These are phyloP conservation scores for Petrocephalus schoutedeni DNA, from an alignment of 2,797 vertebrate species.

Conservation along the genomic window DNA sequence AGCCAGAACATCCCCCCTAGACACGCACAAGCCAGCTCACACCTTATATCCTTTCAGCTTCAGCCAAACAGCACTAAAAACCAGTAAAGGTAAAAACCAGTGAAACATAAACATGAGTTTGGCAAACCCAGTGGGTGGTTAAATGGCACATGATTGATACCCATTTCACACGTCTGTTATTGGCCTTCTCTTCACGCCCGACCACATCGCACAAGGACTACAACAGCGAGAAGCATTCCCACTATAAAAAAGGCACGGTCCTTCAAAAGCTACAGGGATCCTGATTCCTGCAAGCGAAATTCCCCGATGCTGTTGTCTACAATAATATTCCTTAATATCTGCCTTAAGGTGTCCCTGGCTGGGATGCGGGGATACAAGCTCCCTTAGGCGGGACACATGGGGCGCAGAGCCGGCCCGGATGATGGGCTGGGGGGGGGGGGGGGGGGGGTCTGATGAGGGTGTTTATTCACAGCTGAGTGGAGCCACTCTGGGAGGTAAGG, in stretches of 20 bases:
- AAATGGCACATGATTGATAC: neutral
- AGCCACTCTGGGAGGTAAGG: slow-evolving; percentile 31
- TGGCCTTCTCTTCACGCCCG: neutral
- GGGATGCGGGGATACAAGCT: neutral
- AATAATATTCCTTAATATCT: neutral
- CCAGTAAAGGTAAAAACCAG: neutral
- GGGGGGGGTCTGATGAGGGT: neutral
- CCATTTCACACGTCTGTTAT: neutral
- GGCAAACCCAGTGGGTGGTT: neutral
- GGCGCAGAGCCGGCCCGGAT: neutral
- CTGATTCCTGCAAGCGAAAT: neutral
- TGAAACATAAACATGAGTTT: neutral
- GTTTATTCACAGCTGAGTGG: slow-evolving; percentile 46
- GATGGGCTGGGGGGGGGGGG: neutral
- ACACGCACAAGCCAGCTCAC: neutral
- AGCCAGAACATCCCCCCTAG: neutral
- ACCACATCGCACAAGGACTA: neutral
- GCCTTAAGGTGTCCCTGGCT: neutral
- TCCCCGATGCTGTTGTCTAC: neutral
- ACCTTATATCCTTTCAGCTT: neutral
- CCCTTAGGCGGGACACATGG: neutral
- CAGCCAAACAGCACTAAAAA: neutral
- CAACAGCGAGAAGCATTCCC: neutral
- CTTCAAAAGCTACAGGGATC: neutral
- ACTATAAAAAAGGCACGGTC: neutral